Percentiles rank a stretch among this genome's conserved stretches.
Evolutionary conservation across 1,140 invertebrate genomes (phyloP).

Genomic region (Riptortus pedestris): DNA sequence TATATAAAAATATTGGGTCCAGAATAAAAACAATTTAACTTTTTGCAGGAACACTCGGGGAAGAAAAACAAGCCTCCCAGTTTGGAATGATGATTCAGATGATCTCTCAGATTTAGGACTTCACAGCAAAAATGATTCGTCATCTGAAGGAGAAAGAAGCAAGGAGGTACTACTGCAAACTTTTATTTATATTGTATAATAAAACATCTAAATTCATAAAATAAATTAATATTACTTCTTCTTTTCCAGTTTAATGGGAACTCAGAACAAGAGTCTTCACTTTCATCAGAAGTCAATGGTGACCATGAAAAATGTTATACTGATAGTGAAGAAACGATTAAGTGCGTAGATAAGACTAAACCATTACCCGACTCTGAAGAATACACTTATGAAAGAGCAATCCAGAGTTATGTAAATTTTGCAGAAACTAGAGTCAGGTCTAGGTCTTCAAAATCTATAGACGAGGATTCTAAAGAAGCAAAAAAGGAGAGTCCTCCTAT

Average conservation of each 20-base stretch:
- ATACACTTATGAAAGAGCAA: constrained; percentile 77
- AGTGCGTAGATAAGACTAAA: constrained; percentile 41
- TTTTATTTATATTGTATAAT: constrained; percentile 48
- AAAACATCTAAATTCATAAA: constrained; percentile 3
- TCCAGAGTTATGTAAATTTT: constrained; percentile 67
- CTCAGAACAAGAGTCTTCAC: constrained; percentile 15
- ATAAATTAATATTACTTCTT: constrained; percentile 1
- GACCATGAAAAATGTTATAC: neutral
- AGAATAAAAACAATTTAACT: too few species aligned
- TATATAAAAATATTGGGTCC: too few species aligned
- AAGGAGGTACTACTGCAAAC: constrained; percentile 43
- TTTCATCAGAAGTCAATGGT: constrained; percentile 15
- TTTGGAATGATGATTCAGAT: constrained; percentile 69
- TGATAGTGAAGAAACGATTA: constrained; percentile 10
- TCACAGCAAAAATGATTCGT: constrained; percentile 7
- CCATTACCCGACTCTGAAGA: constrained; percentile 55
- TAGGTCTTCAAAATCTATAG: constrained; percentile 33
- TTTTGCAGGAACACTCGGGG: constrained; percentile 46
- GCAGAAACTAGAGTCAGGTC: constrained; percentile 40
- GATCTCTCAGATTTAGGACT: constrained; percentile 73
- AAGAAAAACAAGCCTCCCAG: constrained; percentile 47
- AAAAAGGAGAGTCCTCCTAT: constrained; percentile 34
- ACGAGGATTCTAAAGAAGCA: constrained; percentile 39
- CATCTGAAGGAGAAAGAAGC: neutral
- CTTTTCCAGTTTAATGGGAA: constrained; percentile 22